These are phyloP conservation scores for Thunnus maccoyii DNA, from an alignment of 2,113 vertebrate species.

Conservation along the genomic window DNA sequence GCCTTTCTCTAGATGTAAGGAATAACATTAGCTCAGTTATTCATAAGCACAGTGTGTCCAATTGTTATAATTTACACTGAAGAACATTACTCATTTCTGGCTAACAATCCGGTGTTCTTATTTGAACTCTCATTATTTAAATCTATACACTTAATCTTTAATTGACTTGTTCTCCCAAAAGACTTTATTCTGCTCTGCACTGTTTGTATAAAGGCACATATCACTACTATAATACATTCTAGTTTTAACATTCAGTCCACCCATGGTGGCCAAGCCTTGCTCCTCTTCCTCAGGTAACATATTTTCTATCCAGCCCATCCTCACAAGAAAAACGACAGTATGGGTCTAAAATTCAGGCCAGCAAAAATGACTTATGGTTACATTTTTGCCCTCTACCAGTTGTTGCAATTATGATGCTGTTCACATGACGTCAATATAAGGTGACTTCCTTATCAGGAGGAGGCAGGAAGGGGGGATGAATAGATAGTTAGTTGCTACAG, in stretches of 20 bases:
- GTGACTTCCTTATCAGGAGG: no score
- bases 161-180: constrained; percentile 13
- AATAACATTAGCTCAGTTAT: constrained; percentile 57
- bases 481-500: no score
- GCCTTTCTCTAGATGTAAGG: constrained; percentile 36
- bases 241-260: neutral
- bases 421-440: no score
- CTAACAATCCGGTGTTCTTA: neutral
- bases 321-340: no score
- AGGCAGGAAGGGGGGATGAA: no score
- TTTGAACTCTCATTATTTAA: constrained; percentile 8
- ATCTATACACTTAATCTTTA: neutral
- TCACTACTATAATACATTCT: neutral
- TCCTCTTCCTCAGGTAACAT: constrained; percentile 44
- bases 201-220: neutral
- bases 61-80: constrained; percentile 13
- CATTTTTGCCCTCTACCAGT: no score
- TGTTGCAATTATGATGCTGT: no score
- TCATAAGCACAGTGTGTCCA: constrained; percentile 39
- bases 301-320: neutral
- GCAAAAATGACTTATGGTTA: no score
- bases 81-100: constrained; percentile 28
- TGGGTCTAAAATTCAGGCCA: no score
- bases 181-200: neutral
- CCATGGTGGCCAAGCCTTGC: constrained; percentile 61